Evolutionary conservation across 2,113 vertebrate species (phyloP), one percentile per base, ranked within the genome.

Genomic region (Tringa solitaria): DNA sequence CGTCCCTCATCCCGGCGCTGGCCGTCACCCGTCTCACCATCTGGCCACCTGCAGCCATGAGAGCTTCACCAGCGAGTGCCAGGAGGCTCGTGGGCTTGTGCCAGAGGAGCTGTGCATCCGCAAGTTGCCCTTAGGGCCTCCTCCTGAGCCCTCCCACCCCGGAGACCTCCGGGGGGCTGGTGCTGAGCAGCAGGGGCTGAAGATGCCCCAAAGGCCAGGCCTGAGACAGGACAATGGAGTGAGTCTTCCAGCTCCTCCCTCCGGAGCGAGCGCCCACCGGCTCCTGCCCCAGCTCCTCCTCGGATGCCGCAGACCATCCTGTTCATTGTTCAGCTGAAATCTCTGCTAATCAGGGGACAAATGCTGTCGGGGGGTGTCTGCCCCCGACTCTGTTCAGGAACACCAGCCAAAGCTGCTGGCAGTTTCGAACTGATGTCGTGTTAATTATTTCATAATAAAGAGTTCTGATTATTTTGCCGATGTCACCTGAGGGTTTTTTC

Each of bases 371-470:
- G 50, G 59, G 63, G 63, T 8, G 22, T 12, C 67, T 48, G 35
- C 8, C 32, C 27, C 22, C 48, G 33, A 2, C 30, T 76, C 46
- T 18, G 12, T 33, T 84, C 54, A 79, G 26, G 35, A 70, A 39
- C 3, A 2, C 65, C 81, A 92, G 67, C 57, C 51, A 35, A 14
- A 21, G 68, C 68, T 92, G 61, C 87, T 81, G 74, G 45, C 30
- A 57, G 22, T 45, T 87, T n/a, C 53, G 27, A 43, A 65, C 74
- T n/a, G 19, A 6, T n/a, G 21, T 12, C 39, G 24, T 28, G 65
- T 63, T 77, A 86, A 90, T 88, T 84, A 86, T 59, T 93, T 59
- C 75, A 51, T 60, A 95, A 96, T 92, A 95, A 96, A 83, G 35
- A 89, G 56, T 81, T 48, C 14, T 45, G 35, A 57, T 76, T 70